Conservation (phyloP, 2,888 invertebrate genomes). For the Eilema sororculum region DNA sequence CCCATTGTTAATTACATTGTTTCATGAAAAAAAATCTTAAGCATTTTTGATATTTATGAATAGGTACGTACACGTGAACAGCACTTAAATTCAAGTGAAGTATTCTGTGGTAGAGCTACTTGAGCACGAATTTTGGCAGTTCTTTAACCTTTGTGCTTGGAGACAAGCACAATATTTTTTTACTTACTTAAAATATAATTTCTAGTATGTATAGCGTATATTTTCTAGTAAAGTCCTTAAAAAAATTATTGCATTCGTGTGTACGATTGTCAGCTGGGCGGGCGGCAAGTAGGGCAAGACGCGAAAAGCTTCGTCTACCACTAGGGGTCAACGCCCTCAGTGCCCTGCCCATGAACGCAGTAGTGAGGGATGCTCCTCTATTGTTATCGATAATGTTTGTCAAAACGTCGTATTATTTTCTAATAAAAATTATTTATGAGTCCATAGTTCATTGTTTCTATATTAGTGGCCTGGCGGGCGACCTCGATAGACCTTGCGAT, state of each 20-base stretch:
- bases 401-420: slow-evolving; percentile 41
- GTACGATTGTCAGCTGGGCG: slow-evolving; percentile 68
- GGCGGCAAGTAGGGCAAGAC: slow-evolving; percentile 83
- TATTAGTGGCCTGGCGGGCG: slow-evolving; percentile 1
- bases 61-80: slow-evolving; percentile 25
- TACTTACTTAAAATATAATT: not conserved
- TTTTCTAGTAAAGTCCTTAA: not conserved
- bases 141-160: slow-evolving; percentile 16
- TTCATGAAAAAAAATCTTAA: slow-evolving; percentile 39
- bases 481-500: slow-evolving; percentile 23
- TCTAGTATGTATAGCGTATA: not conserved
- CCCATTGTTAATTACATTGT: slow-evolving; percentile 41
- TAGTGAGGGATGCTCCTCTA: slow-evolving; percentile 73
- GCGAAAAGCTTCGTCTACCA: slow-evolving; percentile 81
- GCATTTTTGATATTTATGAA: slow-evolving; percentile 38
- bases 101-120: slow-evolving; percentile 45
- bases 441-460: slow-evolving; percentile 19
- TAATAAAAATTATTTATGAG: slow-evolving; percentile 23
- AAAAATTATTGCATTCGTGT: slow-evolving; percentile 26
- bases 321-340: slow-evolving; percentile 79
- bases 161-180: not conserved
- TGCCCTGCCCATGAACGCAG: slow-evolving; percentile 84
- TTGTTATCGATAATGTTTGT: slow-evolving; percentile 76
- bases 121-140: slow-evolving; percentile 61
- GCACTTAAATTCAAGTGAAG: slow-evolving; percentile 41